Conservation (phyloP, 1,140 invertebrate genomes). For the Heliconius nattereri region DNA sequence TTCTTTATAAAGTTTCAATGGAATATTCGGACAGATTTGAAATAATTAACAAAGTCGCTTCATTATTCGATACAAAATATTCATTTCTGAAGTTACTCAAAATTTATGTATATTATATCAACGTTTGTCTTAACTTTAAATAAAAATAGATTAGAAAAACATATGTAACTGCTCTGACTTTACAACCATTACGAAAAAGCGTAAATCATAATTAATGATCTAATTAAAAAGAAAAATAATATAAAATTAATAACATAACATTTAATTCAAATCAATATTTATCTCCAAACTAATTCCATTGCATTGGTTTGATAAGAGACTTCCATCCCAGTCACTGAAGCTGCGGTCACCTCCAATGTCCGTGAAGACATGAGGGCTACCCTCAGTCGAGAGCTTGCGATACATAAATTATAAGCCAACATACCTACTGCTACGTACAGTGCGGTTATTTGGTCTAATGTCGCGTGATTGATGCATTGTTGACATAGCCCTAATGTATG, state of each 20-base stretch:
- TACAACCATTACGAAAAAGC: no score
- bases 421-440: background rate
- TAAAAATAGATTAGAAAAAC: background rate
- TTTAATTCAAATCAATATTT: no score
- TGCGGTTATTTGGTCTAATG: slow-evolving; percentile 1
- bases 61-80: background rate
- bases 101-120: background rate
- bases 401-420: slow-evolving; percentile 22
- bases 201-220: no score
- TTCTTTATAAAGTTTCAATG: background rate
- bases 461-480: slow-evolving; percentile 10
- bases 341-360: slow-evolving; percentile 14
- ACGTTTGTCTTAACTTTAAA: slow-evolving; percentile 8
- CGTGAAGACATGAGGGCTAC: slow-evolving; percentile 17
- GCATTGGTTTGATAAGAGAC: background rate
- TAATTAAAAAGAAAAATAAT: no score
- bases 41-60: background rate
- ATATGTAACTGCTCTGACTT: no score
- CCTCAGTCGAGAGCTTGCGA: slow-evolving; percentile 17
- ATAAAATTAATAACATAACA: no score
- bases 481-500: background rate
- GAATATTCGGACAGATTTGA: background rate
- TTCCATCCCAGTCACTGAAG: background rate
- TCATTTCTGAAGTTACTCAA: background rate
- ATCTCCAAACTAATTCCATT: background rate